Evolutionary conservation across 2,888 invertebrate species (phyloP).

Genomic region (Bruchidius siliquastri): DNA sequence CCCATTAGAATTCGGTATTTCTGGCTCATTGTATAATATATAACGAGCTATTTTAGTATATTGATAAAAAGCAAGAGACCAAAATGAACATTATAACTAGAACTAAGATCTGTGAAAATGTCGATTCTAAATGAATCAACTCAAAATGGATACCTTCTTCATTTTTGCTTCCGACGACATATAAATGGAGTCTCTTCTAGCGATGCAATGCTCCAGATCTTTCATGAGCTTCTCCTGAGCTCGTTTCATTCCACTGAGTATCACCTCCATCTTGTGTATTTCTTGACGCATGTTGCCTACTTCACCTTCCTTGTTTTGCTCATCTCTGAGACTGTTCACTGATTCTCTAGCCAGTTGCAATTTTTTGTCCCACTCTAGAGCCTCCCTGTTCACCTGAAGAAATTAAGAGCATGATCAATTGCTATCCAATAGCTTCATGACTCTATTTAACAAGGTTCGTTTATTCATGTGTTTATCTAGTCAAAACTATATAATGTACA

Average conservation of each 20-base stretch:
- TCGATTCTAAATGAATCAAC: too few relatives aligned
- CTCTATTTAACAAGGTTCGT: too few relatives aligned
- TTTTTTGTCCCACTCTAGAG: constrained; percentile 78
- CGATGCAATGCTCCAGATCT: constrained; percentile 62
- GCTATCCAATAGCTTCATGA: too few relatives aligned
- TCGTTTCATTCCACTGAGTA: constrained; percentile 48
- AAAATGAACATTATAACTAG: too few relatives aligned
- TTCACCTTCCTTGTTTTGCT: constrained; percentile 64
- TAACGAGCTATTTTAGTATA: too few relatives aligned
- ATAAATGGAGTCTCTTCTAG: constrained; percentile 60
- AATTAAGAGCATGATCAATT: not conserved
- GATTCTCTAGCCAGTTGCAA: constrained; percentile 68
- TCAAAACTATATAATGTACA: too few relatives aligned
- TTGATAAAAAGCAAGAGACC: too few relatives aligned
- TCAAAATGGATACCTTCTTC: constrained; percentile 43
- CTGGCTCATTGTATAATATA: too few relatives aligned
- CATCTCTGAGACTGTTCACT: constrained; percentile 62
- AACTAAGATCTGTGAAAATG: too few relatives aligned
- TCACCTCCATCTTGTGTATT: constrained; percentile 80
- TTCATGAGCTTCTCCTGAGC: constrained; percentile 57
- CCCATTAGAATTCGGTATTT: too few relatives aligned
- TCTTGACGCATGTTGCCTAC: constrained; percentile 72
- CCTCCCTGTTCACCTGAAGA: constrained; percentile 55
- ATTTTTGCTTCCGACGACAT: constrained; percentile 55
- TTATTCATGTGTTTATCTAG: too few relatives aligned